Evolutionary conservation across 2,113 vertebrate species (phyloP), one percentile per base, ranked within the genome.

Genomic region (Seriola quinqueradiata): DNA sequence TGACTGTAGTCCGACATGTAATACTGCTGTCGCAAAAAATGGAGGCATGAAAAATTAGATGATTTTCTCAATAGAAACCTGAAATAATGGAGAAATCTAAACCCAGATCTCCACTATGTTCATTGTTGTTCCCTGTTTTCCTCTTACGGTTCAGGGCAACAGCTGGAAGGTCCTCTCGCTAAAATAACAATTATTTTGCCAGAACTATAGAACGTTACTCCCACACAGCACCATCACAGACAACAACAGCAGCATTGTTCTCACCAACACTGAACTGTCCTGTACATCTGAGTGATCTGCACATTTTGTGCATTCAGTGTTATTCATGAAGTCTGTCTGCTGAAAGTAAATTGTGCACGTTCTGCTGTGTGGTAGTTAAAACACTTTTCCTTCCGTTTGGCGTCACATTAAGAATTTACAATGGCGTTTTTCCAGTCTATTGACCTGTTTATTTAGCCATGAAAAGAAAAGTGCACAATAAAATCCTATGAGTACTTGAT

Each of bases 381-480:
- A 68, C 61, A 48, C 28, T 78, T 85, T 70, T 72, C 55, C 50
- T 54, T 75, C 71, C 50, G 65, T 11, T 17, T 14, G 79, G 67
- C 69, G 77, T 82, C 88, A 21, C 82, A 89, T 66, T 90, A 87
- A 86, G 46, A 81, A 81, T 86, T 88, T 89, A 88, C 77, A 70
- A 66, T 63, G 46, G 68, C 74, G 61, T 83, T 83, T 48, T 88
- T 76, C 79, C 69, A 57, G 8, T 77, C 79, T 52, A 63, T 73
- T 91, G 66, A 87, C 77, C 82, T 59, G 48, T 81, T 86, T 85
- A 74, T 80, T 87, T 52, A 67, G 21, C 80, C 78, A 52, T 76
- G 76, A 83, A 87, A 64, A 63, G 65, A 78, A 60, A 81, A 66
- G 44, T 55, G 28, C 67, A 36, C 38, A 71, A 60, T 79, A 87